Conservation (phyloP, 1,140 invertebrate genomes). For the Augochlora pura region DNA sequence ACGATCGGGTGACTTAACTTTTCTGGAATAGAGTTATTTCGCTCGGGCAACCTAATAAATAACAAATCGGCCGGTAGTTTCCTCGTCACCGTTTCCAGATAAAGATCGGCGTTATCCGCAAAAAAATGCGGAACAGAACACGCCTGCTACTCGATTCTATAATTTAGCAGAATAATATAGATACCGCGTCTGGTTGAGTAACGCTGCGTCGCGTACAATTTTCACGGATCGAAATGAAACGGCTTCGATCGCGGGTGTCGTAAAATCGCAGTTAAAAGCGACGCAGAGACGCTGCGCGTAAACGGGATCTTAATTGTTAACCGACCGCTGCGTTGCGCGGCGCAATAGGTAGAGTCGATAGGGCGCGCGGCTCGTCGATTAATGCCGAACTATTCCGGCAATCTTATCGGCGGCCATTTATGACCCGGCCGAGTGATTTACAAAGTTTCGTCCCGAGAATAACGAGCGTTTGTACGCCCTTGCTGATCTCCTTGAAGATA, state of each 20-base stretch:
- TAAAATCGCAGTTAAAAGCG: too few relatives aligned
- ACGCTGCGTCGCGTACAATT: too few relatives aligned
- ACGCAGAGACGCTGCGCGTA: not conserved
- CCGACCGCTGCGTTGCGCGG: too few relatives aligned
- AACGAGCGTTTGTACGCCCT: constrained; percentile 14
- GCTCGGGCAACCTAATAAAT: constrained; percentile 27
- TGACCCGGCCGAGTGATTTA: constrained; percentile 33
- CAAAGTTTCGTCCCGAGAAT: constrained; percentile 14
- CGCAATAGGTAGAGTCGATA: too few relatives aligned
- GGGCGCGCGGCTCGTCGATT: too few relatives aligned
- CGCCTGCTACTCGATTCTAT: not conserved
- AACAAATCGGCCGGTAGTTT: not conserved
- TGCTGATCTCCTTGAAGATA: constrained; percentile 12
- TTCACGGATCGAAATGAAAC: too few relatives aligned
- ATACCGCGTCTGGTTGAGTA: not conserved
- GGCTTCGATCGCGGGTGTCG: too few relatives aligned
- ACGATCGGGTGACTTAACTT: constrained; percentile 1
- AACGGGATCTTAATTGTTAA: constrained; percentile 10
- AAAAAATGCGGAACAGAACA: not conserved
- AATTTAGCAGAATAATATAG: not conserved
- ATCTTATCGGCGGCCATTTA: constrained; percentile 23
- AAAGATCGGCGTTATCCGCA: not conserved
- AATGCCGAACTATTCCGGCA: not conserved
- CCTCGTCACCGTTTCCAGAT: not conserved
- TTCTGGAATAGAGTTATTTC: constrained; percentile 23